phyloP scores from a whole-genome alignment of 92 coral and sea anemone species.

The Paramuricea clavata region DNA sequence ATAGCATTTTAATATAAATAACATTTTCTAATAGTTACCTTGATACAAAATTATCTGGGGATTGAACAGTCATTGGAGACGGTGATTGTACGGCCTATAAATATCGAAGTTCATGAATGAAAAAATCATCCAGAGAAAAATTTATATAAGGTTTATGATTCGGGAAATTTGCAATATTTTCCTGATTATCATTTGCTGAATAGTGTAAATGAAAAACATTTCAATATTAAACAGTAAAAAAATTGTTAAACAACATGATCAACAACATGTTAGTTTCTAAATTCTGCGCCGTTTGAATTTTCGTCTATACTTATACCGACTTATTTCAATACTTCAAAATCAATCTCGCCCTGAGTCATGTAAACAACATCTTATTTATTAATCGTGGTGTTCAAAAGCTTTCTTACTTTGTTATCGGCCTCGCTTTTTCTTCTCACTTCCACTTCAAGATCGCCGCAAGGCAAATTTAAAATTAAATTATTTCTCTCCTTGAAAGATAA shows the following conservation, averaged over 20 bases:
- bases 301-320: no score
- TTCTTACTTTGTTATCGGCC: background rate
- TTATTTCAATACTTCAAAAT: no score
- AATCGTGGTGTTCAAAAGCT: background rate
- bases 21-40: slow-evolving; percentile 30
- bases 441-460: slow-evolving; percentile 4
- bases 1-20: background rate
- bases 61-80: slow-evolving; percentile 10
- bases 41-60: slow-evolving; percentile 49
- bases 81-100: background rate
- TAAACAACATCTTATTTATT: no score
- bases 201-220: background rate
- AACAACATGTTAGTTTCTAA: no score
- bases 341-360: no score
- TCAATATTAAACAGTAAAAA: background rate
- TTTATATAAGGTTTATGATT: no score
- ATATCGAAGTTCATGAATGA: background rate
- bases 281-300: no score
- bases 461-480: background rate
- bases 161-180: no score
- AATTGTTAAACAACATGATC: background rate
- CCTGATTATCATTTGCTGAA: no score
- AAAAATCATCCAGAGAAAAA: no score
- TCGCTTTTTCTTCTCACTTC: slow-evolving; percentile 2
- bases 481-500: background rate